Conservation (phyloP, 1,140 invertebrate species). For the Rhopalosiphum padi region DNA sequence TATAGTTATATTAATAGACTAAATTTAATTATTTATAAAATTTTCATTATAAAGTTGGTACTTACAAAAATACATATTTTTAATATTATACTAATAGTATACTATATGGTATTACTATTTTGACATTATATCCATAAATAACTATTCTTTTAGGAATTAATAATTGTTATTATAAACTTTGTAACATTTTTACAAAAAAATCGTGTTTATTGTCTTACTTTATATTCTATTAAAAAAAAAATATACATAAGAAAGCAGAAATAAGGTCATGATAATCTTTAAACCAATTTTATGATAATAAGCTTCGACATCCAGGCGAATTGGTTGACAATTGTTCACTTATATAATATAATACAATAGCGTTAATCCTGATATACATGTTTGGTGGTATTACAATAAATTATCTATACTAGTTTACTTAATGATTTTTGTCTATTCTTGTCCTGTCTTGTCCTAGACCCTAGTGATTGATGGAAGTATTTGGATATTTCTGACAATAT, state of each 20-base stretch:
- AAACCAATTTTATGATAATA: no score
- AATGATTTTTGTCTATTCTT: background rate
- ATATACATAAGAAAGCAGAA: no score
- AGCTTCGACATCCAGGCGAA: no score
- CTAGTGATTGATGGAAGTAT: background rate
- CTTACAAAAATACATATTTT: no score
- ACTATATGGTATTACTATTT: background rate
- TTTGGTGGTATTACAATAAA: background rate
- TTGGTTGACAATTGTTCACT: no score
- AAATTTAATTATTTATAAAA: background rate
- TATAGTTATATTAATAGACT: background rate
- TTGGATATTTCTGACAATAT: background rate
- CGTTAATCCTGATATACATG: background rate
- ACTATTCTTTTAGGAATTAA: background rate
- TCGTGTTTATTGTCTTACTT: no score
- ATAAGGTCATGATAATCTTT: no score
- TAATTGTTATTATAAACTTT: background rate
- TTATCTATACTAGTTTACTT: background rate
- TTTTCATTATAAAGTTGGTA: no score
- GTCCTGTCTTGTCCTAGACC: background rate
- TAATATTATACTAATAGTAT: no score
- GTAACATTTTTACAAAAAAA: background rate
- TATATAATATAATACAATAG: background rate
- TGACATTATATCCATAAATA: background rate
- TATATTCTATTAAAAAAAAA: no score